Evolutionary conservation across 2,113 vertebrate species (phyloP).

Genomic region (human (Homo sapiens)): DNA sequence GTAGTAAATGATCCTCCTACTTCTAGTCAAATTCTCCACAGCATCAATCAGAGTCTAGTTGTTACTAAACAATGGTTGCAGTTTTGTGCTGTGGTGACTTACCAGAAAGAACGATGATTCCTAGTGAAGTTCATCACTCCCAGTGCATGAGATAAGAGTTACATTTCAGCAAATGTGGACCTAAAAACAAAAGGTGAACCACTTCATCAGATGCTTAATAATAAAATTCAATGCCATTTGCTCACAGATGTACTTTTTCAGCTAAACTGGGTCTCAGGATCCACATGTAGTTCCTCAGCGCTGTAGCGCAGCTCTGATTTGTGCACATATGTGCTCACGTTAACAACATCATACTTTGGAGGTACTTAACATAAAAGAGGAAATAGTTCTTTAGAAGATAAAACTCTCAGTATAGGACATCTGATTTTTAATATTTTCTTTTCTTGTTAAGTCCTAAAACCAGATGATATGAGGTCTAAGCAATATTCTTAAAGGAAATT

Average conservation of each 20-base stretch:
- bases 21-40: background rate
- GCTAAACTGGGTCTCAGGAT: background rate
- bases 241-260: background rate
- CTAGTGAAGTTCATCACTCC: background rate
- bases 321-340: background rate
- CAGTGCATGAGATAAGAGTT: background rate
- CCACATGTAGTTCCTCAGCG: background rate
- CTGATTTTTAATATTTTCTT: background rate
- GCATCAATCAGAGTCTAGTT: background rate
- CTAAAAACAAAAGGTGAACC: background rate
- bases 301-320: background rate
- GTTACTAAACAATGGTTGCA: slow-evolving; percentile 13
- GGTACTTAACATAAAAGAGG: background rate
- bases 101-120: background rate
- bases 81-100: background rate
- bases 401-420: background rate
- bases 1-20: background rate
- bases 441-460: background rate
- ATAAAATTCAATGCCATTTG: background rate
- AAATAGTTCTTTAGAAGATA: background rate
- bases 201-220: background rate
- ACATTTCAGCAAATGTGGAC: background rate
- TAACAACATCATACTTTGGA: background rate
- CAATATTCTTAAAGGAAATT: background rate
- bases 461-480: background rate